These are phyloP conservation scores for Eupsilia transversa DNA, from an alignment of 2,888 invertebrate species.

Conservation along the genomic window DNA sequence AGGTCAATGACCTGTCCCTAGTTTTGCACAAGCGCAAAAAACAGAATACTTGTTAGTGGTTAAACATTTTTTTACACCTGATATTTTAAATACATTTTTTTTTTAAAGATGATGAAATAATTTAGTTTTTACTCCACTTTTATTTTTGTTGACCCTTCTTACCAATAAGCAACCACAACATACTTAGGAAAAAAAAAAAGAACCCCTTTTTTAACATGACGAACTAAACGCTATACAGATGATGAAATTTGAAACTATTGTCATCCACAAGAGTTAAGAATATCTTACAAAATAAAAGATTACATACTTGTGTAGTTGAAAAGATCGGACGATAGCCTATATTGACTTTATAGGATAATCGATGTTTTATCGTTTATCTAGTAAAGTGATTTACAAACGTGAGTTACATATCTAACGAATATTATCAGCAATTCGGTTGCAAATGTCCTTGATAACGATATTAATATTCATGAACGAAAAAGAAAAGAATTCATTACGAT, in stretches of 20 bases:
- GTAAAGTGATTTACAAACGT: constrained; percentile 51
- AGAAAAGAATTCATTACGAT: not conserved
- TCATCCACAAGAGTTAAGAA: constrained; percentile 8
- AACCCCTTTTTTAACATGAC: no score
- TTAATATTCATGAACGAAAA: not conserved
- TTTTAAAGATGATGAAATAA: not conserved
- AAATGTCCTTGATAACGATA: constrained; percentile 30
- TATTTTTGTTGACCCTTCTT: not conserved
- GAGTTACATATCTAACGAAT: constrained; percentile 9
- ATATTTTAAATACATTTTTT: not conserved
- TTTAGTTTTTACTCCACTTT: not conserved
- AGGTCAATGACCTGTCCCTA: constrained; percentile 22
- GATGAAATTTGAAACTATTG: not conserved
- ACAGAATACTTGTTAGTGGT: not conserved
- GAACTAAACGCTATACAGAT: not conserved
- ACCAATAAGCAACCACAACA: not conserved
- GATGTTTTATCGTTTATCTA: constrained; percentile 54
- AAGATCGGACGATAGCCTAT: constrained; percentile 49
- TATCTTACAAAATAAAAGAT: constrained; percentile 42
- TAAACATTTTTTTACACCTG: not conserved
- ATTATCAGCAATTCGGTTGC: constrained; percentile 38
- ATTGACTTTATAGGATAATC: constrained; percentile 44
- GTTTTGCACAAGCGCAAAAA: constrained; percentile 7
- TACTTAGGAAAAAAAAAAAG: not conserved
- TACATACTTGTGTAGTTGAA: constrained; percentile 1